Evolutionary conservation across 2,113 vertebrate species (phyloP).

Genomic region (Bos javanicus): DNA sequence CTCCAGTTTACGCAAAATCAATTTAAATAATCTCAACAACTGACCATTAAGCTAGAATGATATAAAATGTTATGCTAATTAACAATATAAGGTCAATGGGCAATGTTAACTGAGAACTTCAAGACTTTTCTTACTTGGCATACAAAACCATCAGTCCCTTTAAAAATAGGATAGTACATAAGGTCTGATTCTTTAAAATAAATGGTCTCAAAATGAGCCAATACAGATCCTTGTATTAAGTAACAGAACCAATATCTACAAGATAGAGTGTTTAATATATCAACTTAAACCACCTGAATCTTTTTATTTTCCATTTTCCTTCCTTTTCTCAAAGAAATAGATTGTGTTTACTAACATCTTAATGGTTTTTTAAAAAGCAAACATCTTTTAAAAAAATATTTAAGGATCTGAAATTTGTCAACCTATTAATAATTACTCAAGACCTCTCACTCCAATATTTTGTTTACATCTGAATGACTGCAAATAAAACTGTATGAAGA

Average conservation of each 20-base stretch:
- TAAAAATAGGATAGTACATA: neutral
- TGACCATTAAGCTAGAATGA: neutral
- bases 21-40: neutral
- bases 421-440: slow-evolving; percentile 17
- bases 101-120: neutral
- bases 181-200: neutral
- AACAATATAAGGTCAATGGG: neutral
- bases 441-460: slow-evolving; percentile 7
- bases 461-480: slow-evolving; percentile 33
- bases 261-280: neutral
- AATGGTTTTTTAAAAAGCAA: neutral
- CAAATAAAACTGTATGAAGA: slow-evolving; percentile 20
- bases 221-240: neutral
- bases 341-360: neutral
- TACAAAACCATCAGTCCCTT: neutral
- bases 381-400: slow-evolving; percentile 6
- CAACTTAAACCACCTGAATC: neutral
- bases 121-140: neutral
- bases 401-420: slow-evolving; percentile 36
- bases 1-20: slow-evolving; percentile 20
- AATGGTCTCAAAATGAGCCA: slow-evolving; percentile 19
- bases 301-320: neutral
- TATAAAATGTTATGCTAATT: neutral
- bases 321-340: slow-evolving; percentile 18
- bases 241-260: neutral